Evolutionary conservation across 2,888 invertebrate species (phyloP).

Genomic region (Ephialtes manifestator): DNA sequence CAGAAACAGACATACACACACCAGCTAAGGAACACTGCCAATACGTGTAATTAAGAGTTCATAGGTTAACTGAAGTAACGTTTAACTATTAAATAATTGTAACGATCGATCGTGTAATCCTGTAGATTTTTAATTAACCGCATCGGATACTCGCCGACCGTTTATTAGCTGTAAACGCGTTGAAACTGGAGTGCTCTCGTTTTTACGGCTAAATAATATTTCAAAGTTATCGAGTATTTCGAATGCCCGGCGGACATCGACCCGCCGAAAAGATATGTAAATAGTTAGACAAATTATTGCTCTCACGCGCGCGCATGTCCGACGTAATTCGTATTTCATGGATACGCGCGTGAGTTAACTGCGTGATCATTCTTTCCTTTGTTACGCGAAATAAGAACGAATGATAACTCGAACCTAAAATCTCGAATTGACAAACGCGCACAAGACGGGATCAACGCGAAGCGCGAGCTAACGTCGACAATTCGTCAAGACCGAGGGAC

Average conservation of each 20-base stretch:
- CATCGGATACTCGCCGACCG: slow-evolving; percentile 67
- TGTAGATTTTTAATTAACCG: slow-evolving; percentile 77
- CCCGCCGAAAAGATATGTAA: slow-evolving; percentile 70
- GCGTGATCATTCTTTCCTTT: slow-evolving; percentile 37
- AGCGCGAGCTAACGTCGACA: slow-evolving; percentile 62
- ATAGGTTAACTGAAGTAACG: slow-evolving; percentile 70
- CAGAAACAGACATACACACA: slow-evolving; percentile 78
- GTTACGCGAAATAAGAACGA: slow-evolving; percentile 10
- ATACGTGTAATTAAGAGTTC: slow-evolving; percentile 83
- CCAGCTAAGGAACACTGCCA: slow-evolving; percentile 86
- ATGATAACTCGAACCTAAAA: slow-evolving; percentile 16
- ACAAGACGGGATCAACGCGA: slow-evolving; percentile 56
- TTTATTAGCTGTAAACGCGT: slow-evolving; percentile 59
- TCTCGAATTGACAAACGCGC: slow-evolving; percentile 59
- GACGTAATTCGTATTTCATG: slow-evolving; percentile 61
- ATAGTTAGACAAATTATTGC: slow-evolving; percentile 76
- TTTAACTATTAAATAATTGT: slow-evolving; percentile 77
- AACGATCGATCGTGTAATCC: slow-evolving; percentile 75
- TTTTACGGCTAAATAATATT: slow-evolving; percentile 55
- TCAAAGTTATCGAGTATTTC: slow-evolving; percentile 59
- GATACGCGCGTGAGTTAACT: slow-evolving; percentile 20
- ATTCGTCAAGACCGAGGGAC: slow-evolving; percentile 51
- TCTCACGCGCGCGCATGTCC: slow-evolving; percentile 57
- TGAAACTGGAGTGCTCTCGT: slow-evolving; percentile 50
- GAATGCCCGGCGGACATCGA: slow-evolving; percentile 55